These are phyloP conservation scores for Rhynchonycteris naso DNA, from an alignment of 2,797 vertebrate species.

Conservation along the genomic window DNA sequence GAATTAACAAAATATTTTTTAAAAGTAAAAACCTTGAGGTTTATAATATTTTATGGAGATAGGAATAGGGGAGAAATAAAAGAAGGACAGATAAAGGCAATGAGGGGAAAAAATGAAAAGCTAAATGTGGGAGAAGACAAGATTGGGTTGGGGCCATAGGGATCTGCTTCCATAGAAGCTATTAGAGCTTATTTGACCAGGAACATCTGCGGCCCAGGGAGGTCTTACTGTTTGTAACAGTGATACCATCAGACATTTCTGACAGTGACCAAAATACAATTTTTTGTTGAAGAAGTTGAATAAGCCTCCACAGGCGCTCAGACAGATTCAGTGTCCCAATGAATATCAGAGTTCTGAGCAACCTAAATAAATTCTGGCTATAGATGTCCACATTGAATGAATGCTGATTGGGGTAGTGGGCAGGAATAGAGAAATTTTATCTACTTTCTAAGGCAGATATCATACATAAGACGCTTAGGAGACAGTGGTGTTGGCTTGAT, in stretches of 20 bases:
- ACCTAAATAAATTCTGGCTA: conserved; percentile 18
- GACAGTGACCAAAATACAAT: conserved; percentile 1
- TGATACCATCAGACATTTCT: neutral
- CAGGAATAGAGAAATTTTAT: conserved; percentile 19
- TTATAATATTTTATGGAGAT: neutral
- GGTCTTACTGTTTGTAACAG: neutral
- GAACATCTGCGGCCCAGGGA: neutral
- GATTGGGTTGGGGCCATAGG: no score
- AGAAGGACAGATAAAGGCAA: neutral
- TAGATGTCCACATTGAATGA: neutral
- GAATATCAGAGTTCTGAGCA: conserved; percentile 1
- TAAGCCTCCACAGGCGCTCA: neutral
- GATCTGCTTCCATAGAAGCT: neutral
- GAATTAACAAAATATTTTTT: neutral
- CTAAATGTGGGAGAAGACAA: neutral
- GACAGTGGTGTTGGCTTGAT: neutral
- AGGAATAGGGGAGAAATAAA: neutral
- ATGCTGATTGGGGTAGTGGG: neutral
- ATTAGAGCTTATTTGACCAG: neutral
- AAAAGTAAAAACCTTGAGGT: neutral
- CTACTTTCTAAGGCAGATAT: neutral
- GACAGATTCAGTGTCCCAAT: neutral
- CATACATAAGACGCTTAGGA: neutral
- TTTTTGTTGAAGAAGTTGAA: conserved; percentile 13
- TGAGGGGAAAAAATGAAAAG: neutral